Evolutionary conservation across 2,113 vertebrate genomes (phyloP).

Genomic region (Uropsilus gracilis): DNA sequence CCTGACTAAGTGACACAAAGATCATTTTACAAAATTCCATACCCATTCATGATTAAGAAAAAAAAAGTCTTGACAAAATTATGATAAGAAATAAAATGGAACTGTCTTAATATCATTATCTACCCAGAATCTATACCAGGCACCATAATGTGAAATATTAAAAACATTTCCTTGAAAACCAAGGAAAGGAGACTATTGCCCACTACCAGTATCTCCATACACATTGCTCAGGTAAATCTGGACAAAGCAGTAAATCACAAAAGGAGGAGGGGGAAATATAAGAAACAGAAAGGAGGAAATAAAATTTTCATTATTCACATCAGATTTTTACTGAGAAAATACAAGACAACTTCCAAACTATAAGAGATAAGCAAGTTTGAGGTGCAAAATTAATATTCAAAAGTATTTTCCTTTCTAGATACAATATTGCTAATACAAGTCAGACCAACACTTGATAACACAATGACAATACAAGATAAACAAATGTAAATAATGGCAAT

Average conservation of each 20-base stretch:
- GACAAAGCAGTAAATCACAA: not conserved
- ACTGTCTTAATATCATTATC: not conserved
- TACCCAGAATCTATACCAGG: not conserved
- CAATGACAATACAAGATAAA: not conserved
- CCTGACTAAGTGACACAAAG: not conserved
- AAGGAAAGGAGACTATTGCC: not conserved
- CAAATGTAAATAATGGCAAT: not conserved
- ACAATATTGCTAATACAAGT: not conserved
- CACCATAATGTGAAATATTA: not conserved
- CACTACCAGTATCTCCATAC: not conserved
- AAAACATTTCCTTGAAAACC: not conserved
- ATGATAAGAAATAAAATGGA: not conserved
- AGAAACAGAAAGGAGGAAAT: not conserved
- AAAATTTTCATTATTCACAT: not conserved
- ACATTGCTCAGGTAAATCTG: not conserved
- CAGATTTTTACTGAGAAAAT: not conserved
- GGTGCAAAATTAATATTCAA: not conserved
- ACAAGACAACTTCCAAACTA: not conserved
- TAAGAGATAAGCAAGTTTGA: not conserved
- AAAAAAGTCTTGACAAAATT: not conserved
- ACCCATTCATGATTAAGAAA: not conserved
- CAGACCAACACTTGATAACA: no score
- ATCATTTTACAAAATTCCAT: not conserved
- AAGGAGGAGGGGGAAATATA: not conserved
- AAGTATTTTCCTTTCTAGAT: not conserved